Conservation (phyloP, 2,113 vertebrate genomes). For the Vimba vimba region DNA sequence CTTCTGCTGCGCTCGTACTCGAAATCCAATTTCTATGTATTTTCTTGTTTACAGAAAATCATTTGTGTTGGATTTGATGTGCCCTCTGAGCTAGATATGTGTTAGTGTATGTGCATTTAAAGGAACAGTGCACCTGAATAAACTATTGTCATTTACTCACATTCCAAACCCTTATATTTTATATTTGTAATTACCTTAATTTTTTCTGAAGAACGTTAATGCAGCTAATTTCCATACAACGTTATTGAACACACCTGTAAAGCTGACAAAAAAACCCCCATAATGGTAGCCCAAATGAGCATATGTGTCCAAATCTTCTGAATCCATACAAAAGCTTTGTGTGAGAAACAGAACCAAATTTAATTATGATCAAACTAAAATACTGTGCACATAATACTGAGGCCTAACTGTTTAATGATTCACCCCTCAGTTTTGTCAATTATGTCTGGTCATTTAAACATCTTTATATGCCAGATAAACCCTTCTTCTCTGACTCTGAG, state of each 20-base stretch:
- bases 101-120: neutral
- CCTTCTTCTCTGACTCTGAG: neutral
- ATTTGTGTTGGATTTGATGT: slow-evolving; percentile 17
- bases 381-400: neutral
- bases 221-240: neutral
- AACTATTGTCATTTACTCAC: too few relatives aligned
- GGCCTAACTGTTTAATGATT: neutral
- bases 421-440: neutral
- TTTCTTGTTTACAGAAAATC: slow-evolving; percentile 44
- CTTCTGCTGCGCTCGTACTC: slow-evolving; percentile 25
- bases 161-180: neutral
- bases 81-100: slow-evolving; percentile 8
- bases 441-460: neutral
- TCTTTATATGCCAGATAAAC: neutral
- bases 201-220: neutral
- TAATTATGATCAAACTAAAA: neutral
- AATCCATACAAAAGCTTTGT: too few relatives aligned
- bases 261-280: too few relatives aligned
- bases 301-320: too few relatives aligned
- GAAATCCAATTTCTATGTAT: slow-evolving; percentile 52
- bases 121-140: neutral
- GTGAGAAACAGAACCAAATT: neutral
- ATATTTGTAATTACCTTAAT: neutral
- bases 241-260: neutral
- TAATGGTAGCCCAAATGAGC: too few relatives aligned